These are phyloP conservation scores for Brachyalestes nurse DNA, from an alignment of 2,797 vertebrate species.

Conservation along the genomic window DNA sequence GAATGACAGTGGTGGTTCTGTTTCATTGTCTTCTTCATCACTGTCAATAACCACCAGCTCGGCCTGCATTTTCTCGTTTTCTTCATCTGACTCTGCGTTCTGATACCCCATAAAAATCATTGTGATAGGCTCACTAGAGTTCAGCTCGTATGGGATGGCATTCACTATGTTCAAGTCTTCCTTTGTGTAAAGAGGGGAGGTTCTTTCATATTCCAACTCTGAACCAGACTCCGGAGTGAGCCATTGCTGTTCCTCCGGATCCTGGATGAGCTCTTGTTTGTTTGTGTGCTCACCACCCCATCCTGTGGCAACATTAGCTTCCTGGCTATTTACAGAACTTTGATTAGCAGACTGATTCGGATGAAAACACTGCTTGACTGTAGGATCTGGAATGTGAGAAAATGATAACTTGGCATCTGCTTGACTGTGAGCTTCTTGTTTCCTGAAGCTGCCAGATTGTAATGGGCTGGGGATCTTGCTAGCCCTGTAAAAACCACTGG, in stretches of 20 bases:
- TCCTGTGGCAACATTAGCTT: slow-evolving; percentile 19
- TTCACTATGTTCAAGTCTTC: slow-evolving; percentile 73
- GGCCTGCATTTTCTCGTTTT: slow-evolving; percentile 84
- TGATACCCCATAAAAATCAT: slow-evolving; percentile 98
- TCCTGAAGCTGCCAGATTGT: slow-evolving; percentile 7
- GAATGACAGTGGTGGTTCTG: slow-evolving; percentile 73
- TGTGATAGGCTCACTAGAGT: slow-evolving; percentile 82
- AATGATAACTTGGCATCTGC: slow-evolving; percentile 28
- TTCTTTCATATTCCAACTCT: slow-evolving; percentile 40
- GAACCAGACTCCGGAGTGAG: slow-evolving; percentile 55
- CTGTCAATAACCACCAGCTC: slow-evolving; percentile 88
- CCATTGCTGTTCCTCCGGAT: slow-evolving; percentile 56
- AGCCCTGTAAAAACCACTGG: slow-evolving; percentile 55
- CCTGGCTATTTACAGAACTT: slow-evolving; percentile 30
- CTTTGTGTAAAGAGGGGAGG: slow-evolving; percentile 62
- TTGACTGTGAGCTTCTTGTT: slow-evolving; percentile 34
- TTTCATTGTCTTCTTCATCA: slow-evolving; percentile 69
- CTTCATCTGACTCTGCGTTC: slow-evolving; percentile 78
- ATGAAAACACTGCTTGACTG: background rate
- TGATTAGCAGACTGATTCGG: slow-evolving; percentile 23
- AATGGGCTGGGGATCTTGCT: slow-evolving; percentile 66
- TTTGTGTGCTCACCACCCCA: background rate
- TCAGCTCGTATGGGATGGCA: slow-evolving; percentile 72
- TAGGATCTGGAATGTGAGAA: slow-evolving; percentile 48
- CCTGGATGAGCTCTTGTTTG: slow-evolving; percentile 49